Base-by-base conservation (phyloP, 2,113 vertebrate species). In the Seriola rivoliana region DNA sequence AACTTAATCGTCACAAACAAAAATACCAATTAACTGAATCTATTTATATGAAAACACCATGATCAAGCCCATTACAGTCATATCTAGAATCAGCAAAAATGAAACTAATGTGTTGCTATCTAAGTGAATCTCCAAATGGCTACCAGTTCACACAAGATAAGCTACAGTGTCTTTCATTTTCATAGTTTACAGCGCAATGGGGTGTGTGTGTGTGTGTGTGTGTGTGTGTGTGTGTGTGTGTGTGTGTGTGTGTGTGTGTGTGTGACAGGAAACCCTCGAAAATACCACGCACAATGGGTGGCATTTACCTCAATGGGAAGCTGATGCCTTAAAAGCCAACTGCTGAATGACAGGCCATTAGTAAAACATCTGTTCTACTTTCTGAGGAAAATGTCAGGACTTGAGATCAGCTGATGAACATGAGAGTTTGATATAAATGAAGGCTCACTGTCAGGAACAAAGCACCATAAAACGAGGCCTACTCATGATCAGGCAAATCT, bases 311-410 rank as follows among this genome's bases (percentile, higher is more conserved):
- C 58, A 75, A 71, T 60, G 23, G 79, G 69, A 79, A 71, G 38
- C 50, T 48, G 75, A 80, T 73, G n/a, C 46, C 67, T 68, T 60
- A 59, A 46, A 82, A 82, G 85, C 68, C 44, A 81, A 80, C 44
- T 87, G 65, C 48, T 85, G 75, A 90, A 71, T 75, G 80, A 84
- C 80, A 78, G 82, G 76, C 73, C 59, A 85, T 82, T 87, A 58
- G 71, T 63, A 55, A 82, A 80, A 88, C 82, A 85, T 60, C 85
- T 85, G 84, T 68, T 87, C 59, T 77, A 60, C 64, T 66, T 63
- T 81, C 62, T 29, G 72, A 69, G 55, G 40, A 74, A 78, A 84
- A 86, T 81, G 78, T 80, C 78, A 79, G 52, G 75, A 69, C 77
- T 75, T 78, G 42, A 78, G 65, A 88, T 91, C 71, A 84, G 59